Percentiles rank a stretch among this genome's conserved stretches.
These are phyloP conservation scores for Hydrochoerus hydrochaeris DNA, from an alignment of 2,113 vertebrate genomes.

Conservation along the genomic window DNA sequence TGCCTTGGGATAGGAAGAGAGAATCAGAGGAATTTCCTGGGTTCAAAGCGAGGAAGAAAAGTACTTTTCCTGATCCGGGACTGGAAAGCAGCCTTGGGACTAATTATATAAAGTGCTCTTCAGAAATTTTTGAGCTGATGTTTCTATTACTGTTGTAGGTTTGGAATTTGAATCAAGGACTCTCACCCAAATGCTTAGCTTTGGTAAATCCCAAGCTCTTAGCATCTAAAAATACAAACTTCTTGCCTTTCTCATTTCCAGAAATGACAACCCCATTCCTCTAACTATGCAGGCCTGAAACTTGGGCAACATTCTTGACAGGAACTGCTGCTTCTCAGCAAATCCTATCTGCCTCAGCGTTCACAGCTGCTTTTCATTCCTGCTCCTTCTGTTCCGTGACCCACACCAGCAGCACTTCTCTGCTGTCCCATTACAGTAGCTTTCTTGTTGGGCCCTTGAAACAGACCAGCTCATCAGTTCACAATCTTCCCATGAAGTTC, in stretches of 20 bases:
- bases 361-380: neutral
- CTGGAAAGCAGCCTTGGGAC: neutral
- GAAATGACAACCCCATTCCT: neutral
- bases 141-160: neutral
- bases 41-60: constrained; percentile 1
- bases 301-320: neutral
- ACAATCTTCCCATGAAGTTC: neutral
- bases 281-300: neutral
- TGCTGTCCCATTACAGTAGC: neutral
- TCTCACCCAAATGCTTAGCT: neutral
- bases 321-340: neutral
- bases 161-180: neutral
- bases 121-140: neutral
- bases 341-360: neutral
- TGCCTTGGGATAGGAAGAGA: neutral
- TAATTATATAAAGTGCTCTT: neutral
- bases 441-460: neutral
- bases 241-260: neutral
- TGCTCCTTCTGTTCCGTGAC: neutral
- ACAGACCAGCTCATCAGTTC: neutral
- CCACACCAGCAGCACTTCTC: neutral
- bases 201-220: neutral
- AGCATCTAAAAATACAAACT: neutral
- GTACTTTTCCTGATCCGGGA: neutral
- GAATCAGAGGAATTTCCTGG: neutral